A percentile compares a stretch with the other conserved stretches of the same genome.
Evolutionary conservation across 2,888 invertebrate species (phyloP).

Genomic region (Seira musarum): DNA sequence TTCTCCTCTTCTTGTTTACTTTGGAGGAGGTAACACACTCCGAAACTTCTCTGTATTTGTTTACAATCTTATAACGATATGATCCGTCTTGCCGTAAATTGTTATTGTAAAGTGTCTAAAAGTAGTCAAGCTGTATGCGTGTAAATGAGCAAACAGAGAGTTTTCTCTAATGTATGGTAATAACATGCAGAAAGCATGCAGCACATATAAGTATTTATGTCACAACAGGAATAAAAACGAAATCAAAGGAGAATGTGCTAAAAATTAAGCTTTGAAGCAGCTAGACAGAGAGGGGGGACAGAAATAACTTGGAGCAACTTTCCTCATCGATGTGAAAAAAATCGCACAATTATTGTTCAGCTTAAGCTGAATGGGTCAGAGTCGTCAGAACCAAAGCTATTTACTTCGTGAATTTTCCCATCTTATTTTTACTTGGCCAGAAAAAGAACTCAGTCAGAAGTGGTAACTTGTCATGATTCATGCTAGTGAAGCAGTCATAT

Average conservation of each 20-base stretch:
- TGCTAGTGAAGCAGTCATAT: not conserved
- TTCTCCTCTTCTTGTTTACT: constrained; percentile 32
- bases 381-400: not conserved
- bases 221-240: constrained; percentile 33
- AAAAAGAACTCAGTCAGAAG: not conserved
- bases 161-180: constrained; percentile 19
- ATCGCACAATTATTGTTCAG: not conserved
- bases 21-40: constrained; percentile 48
- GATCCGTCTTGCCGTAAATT: not conserved
- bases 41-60: not conserved
- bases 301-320: constrained; percentile 57
- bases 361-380: constrained; percentile 1
- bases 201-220: constrained; percentile 38
- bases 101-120: not conserved
- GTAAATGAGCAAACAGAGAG: constrained; percentile 25
- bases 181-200: constrained; percentile 22
- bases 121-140: not conserved
- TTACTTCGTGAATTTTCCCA: too few species aligned
- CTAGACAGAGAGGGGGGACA: constrained; percentile 35
- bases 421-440: not conserved
- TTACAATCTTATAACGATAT: not conserved
- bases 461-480: not conserved
- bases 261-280: not conserved
- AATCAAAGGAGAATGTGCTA: constrained; percentile 21
- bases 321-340: not conserved